These are phyloP conservation scores for Drosophila pseudoobscura DNA, from an alignment of 1,140 invertebrate genomes.

Conservation along the genomic window DNA sequence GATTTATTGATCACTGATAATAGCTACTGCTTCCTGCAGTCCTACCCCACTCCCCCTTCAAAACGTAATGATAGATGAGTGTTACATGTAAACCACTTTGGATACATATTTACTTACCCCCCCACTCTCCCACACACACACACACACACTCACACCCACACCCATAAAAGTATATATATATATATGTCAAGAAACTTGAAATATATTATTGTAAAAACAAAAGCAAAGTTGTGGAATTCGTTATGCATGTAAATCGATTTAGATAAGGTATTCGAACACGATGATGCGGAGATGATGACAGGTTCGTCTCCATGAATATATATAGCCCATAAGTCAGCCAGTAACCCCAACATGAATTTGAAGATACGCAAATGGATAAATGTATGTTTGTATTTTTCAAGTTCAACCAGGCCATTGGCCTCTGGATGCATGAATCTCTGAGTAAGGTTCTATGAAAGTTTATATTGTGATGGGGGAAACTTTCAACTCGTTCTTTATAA, in stretches of 20 bases:
- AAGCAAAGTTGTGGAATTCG: constrained; percentile 35
- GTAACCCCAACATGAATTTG: constrained; percentile 24
- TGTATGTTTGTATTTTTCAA: constrained; percentile 3
- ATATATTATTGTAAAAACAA: constrained; percentile 51
- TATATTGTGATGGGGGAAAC: constrained; percentile 27
- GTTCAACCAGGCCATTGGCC: constrained; percentile 31
- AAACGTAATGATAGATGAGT: constrained; percentile 6
- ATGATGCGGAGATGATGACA: constrained; percentile 16
- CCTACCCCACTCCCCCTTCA: not conserved
- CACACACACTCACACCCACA: constrained; percentile 13
- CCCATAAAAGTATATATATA: constrained; percentile 15
- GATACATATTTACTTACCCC: not conserved
- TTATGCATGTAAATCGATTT: constrained; percentile 50
- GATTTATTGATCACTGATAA: not conserved
- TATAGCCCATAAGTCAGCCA: constrained; percentile 33
- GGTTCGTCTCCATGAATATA: constrained; percentile 18
- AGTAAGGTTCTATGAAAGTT: not conserved
- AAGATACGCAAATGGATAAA: not conserved
- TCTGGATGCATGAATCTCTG: constrained; percentile 12
- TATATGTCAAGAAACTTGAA: constrained; percentile 47
- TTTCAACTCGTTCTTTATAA: constrained; percentile 24
- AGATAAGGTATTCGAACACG: constrained; percentile 42
- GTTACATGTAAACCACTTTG: constrained; percentile 19
- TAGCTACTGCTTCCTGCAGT: constrained; percentile 13
- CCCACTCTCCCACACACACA: constrained; percentile 4